Percentiles rank a stretch among this genome's conserved stretches.
phyloP scores from a whole-genome alignment of 2,888 invertebrate genomes.

The Synanthedon andrenaeformis region DNA sequence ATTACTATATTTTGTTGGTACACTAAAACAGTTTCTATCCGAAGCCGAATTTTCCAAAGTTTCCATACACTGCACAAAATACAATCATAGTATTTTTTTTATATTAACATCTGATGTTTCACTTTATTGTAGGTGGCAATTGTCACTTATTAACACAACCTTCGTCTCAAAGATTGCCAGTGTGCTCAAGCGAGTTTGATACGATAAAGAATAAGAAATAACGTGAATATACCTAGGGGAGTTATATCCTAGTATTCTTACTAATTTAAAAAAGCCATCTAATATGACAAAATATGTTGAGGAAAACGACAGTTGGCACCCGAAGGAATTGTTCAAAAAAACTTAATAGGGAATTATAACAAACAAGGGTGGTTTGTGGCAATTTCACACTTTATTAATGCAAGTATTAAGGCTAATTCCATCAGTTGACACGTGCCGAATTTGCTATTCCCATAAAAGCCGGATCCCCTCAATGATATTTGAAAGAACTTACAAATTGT shows the following conservation, averaged over 20 bases:
- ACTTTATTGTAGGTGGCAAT: too few relatives aligned
- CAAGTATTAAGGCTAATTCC: conserved; percentile 68
- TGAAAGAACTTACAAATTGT: conserved; percentile 15
- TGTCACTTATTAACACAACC: too few relatives aligned
- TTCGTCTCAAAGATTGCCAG: too few relatives aligned
- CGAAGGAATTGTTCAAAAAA: conserved; percentile 13
- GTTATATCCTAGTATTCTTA: neutral
- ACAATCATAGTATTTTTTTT: too few relatives aligned
- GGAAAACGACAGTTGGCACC: conserved; percentile 7
- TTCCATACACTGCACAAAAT: too few relatives aligned
- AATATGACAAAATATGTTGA: conserved; percentile 18
- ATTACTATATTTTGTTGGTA: too few relatives aligned
- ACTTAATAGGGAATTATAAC: conserved; percentile 63
- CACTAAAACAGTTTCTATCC: too few relatives aligned
- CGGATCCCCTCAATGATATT: conserved; percentile 22
- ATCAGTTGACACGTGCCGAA: conserved; percentile 64
- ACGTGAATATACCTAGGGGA: too few relatives aligned
- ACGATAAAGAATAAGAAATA: too few relatives aligned
- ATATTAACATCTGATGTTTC: too few relatives aligned
- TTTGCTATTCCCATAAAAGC: conserved; percentile 64
- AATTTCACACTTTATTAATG: conserved; percentile 72
- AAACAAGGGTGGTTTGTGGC: conserved; percentile 54
- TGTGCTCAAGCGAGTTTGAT: too few relatives aligned
- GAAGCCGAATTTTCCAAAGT: too few relatives aligned
- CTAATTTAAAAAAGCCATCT: conserved; percentile 29